A percentile compares a stretch with the other conserved stretches of the same genome.
Conservation (phyloP, 2,797 vertebrate genomes). For the Pelochelys cantorii region DNA sequence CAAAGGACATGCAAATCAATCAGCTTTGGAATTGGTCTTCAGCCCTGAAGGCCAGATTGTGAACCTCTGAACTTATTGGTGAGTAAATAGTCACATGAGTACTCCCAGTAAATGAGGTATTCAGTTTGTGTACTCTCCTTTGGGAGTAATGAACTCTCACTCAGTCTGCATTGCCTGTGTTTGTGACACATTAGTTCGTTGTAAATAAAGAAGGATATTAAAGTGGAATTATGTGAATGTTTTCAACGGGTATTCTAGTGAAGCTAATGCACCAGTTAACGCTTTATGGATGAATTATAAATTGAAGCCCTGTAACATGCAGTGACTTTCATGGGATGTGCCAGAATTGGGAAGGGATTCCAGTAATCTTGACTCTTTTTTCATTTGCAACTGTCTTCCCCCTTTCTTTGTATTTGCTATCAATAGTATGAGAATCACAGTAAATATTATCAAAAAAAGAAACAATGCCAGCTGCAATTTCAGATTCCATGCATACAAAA, state of each 20-base stretch:
- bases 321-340: neutral
- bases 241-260: neutral
- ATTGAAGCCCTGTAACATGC: neutral
- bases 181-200: neutral
- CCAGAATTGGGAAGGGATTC: neutral
- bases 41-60: neutral
- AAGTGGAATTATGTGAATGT: neutral
- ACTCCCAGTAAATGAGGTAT: neutral
- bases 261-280: neutral
- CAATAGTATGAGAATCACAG: neutral
- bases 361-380: neutral
- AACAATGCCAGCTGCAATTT: neutral
- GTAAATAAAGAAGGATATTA: neutral
- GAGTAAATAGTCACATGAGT: neutral
- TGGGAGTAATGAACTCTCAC: neutral
- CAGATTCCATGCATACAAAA: neutral
- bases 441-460: neutral
- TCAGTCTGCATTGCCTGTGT: neutral
- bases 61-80: neutral
- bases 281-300: too few relatives aligned
- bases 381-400: neutral
- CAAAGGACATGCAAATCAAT: neutral
- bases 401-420: neutral
- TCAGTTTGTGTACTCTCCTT: neutral
- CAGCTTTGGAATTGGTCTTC: neutral